These are phyloP conservation scores for Meloe dianella DNA, from an alignment of 2,888 invertebrate species.

Conservation along the genomic window DNA sequence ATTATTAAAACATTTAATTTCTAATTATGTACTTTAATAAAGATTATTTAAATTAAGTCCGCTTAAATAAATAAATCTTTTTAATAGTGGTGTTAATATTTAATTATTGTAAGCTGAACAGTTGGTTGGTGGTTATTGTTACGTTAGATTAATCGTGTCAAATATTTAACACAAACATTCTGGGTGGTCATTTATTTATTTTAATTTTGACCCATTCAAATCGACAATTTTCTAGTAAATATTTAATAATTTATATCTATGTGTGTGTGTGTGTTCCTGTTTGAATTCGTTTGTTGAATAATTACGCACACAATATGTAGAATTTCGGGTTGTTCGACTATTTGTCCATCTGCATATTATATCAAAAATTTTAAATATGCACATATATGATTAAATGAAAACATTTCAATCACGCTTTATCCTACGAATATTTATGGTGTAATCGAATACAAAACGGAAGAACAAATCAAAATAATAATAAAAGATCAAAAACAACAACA, in stretches of 20 bases:
- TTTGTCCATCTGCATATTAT: not conserved
- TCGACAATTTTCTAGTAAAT: not conserved
- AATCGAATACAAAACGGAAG: not conserved
- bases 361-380: not conserved
- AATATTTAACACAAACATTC: not conserved
- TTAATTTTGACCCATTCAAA: not conserved
- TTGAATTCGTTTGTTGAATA: too few species aligned
- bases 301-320: not conserved
- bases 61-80: not conserved
- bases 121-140: too few species aligned
- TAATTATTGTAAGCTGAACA: not conserved
- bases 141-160: not conserved
- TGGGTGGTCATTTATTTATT: not conserved
- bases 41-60: not conserved
- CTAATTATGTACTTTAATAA: not conserved
- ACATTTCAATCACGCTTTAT: not conserved
- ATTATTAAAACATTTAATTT: not conserved
- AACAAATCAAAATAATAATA: too few species aligned
- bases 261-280: not conserved
- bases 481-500: too few species aligned
- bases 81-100: not conserved
- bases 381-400: not conserved
- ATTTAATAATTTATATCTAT: not conserved
- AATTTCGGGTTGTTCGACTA: not conserved
- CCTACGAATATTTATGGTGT: not conserved